Base-by-base conservation (phyloP, 2,113 vertebrate species). In the Pleuronectes platessa region DNA sequence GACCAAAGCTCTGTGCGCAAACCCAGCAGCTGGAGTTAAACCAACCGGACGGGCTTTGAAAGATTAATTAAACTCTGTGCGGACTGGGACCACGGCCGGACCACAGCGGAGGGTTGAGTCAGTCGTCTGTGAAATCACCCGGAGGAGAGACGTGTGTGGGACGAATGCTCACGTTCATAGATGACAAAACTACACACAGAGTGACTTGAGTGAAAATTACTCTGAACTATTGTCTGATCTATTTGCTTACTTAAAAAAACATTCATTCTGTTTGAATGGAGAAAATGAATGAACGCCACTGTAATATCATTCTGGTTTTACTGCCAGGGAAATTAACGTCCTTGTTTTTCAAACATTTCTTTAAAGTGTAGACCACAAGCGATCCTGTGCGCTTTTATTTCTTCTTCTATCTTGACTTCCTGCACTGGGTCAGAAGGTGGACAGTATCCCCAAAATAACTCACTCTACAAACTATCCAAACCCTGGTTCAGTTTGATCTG, bases 31-130 rank as follows among this genome's bases (percentile, higher is more conserved):
- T 58, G 63, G 49, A 62, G 70, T 64, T 68, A 72, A 78, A 81
- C 82, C 83, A 81, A 72, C 61, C 51, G 47, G 17, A 82, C 72
- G 69, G 72, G 66, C 54, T 60, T 71, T 27, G 62, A n/a, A 37
- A 61, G 73, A 78, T 64, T 60, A 86, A 79, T 83, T 82, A 72
- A 69, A 71, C 71, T 61, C 23, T 56, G 76, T 31, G 61, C 67
- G 35, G 61, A 47, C 53, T 47, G 45, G 45, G 84, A 79, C 55
- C 73, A 64, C 72, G 4, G 4, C 13, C 20, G 18, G 40, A 59
- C 20, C 8, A 61, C n/a, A 12, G 51, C 8, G 51, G 51, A 53
- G n/a, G 51, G 51, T 2, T 18, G 5, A n/a, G 47, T 26, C 55
- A 74, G 60, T 76, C 51, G 15, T 78, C 51, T 78, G 24, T 61